Base-by-base conservation (phyloP, 1,140 invertebrate genomes). In the Drosophila tsacasi region DNA sequence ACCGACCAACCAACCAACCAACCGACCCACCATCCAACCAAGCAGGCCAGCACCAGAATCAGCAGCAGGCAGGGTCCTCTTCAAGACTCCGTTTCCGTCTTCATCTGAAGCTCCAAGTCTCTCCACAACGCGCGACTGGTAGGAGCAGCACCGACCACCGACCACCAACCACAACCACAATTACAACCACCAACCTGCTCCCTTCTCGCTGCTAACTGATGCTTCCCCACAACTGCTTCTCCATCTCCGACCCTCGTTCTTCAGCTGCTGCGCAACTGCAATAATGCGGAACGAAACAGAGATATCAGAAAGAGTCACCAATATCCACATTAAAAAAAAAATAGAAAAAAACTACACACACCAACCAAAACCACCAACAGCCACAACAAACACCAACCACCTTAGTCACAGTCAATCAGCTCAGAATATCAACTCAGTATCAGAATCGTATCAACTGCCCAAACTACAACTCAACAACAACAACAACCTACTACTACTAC, bases 141-240 rank as follows among this genome's bases (percentile, higher is more conserved):
- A 44, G 67, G 64, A 71, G 64, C 64, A 47, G 27, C 63, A 32
- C 40, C 17, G 39, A 62, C 46, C 66, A 58, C 62, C 58, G 60
- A 77, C 69, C 66, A 57, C 61, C 58, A 64, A 77, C 69, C 58
- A 63, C 71, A 65, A 42, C 50, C 66, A 60, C 55, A 54, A 71
- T 57, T 47, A 60, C 65, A 25, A 62, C 49, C 49, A 52, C 49
- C 49, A 52, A 32, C 67, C 65, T 65, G 74, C 64, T 60, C 75
- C 59, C 55, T 67, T 66, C 42, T 59, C 55, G 55, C 79, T 72
- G 73, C 71, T 72, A 66, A 69, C 67, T 79, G 72, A 80, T 68
- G 69, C 54, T 72, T 50, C 44, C 59, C 77, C 37, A 71, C 77
- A 63, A 69, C 80, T 67, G 81, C 82, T 86, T 84, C 73, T 84